Percentiles rank a stretch among this genome's conserved stretches.
Evolutionary conservation across 2,797 vertebrate genomes (phyloP).

Genomic region (Phoeniculus purpureus): DNA sequence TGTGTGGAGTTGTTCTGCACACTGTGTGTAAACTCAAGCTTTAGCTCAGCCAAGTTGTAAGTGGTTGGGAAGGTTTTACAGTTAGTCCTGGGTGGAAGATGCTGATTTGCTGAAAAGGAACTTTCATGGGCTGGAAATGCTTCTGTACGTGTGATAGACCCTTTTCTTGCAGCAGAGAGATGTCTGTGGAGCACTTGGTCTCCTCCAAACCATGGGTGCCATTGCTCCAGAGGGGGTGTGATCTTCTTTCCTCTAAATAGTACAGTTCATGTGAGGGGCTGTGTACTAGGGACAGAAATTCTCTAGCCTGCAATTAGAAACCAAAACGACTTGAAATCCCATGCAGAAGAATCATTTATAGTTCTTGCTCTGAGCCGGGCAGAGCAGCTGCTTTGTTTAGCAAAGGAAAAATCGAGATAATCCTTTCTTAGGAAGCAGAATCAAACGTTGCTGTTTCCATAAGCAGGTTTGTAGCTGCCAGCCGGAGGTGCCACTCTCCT

Average conservation of each 20-base stretch:
- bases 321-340: neutral
- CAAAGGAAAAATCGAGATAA: neutral
- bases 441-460: neutral
- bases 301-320: neutral
- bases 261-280: neutral
- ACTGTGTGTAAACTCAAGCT: neutral
- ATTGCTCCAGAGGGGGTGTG: neutral
- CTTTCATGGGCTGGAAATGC: rapidly evolving
- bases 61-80: neutral
- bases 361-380: neutral
- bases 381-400: neutral
- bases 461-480: neutral
- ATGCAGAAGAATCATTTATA: neutral
- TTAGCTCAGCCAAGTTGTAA: neutral
- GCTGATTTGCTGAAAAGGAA: neutral
- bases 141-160: neutral
- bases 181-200: neutral
- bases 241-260: neutral
- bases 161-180: neutral
- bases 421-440: neutral
- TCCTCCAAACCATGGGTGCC: neutral
- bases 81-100: neutral
- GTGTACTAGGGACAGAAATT: neutral
- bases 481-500: neutral
- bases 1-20: neutral